Evolutionary conservation across 2,888 invertebrate genomes (phyloP).

Genomic region (Subacronicta megacephala): DNA sequence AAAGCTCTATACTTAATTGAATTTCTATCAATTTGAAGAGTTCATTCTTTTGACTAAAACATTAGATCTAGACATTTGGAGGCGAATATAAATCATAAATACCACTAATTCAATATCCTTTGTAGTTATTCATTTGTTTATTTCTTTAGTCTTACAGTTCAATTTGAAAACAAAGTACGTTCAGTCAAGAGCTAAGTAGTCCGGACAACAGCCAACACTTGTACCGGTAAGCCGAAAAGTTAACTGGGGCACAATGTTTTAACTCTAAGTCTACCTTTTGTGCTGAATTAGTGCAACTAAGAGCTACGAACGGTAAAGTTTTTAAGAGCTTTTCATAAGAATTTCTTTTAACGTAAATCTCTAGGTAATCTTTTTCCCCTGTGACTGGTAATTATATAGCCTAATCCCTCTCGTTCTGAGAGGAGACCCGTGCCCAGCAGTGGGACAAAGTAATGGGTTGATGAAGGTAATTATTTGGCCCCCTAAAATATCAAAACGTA

Average conservation of each 20-base stretch:
- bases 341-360: slow-evolving; percentile 29
- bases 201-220: slow-evolving; percentile 33
- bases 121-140: no score
- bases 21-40: slow-evolving; percentile 1
- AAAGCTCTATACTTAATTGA: slow-evolving; percentile 5
- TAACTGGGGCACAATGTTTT: slow-evolving; percentile 29
- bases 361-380: no score
- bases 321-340: slow-evolving; percentile 39
- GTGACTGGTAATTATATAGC: no score
- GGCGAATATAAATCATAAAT: no score
- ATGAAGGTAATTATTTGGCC: no score
- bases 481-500: no score
- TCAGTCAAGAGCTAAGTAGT: slow-evolving; percentile 24
- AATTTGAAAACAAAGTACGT: slow-evolving; percentile 31
- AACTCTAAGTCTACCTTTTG: slow-evolving; percentile 41
- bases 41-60: background rate
- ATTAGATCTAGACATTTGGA: background rate
- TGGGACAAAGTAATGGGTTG: no score
- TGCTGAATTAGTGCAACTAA: slow-evolving; percentile 46
- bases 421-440: no score
- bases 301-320: slow-evolving; percentile 31
- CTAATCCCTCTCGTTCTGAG: no score
- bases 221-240: slow-evolving; percentile 40
- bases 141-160: slow-evolving; percentile 2
- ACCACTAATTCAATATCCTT: background rate